Evolutionary conservation across 2,888 invertebrate genomes (phyloP), one percentile per base, ranked within the genome.

Genomic region (Napeogenes sylphis): DNA sequence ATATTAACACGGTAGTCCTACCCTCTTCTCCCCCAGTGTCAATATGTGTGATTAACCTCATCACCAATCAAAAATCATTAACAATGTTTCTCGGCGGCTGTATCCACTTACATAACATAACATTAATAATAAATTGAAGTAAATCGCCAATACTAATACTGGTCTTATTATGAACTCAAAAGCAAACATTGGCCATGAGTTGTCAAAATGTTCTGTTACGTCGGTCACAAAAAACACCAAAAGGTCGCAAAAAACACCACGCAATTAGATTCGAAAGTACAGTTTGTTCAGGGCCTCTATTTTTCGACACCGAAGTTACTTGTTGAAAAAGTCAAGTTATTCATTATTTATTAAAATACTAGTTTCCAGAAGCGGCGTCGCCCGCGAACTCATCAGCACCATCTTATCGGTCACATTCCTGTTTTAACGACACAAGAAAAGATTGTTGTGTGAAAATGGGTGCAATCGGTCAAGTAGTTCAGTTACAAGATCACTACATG

Each of bases 191-290:
- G 51, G 10, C 51, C 51, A 30, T 51, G 51, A 8, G 30, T 10
- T 51, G 51, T 51, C 30, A 51, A 51, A 51, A 51, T 30, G 12
- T 21, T 51, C 51, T 30, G 51, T 51, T 51, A 51, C 30, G 30
- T 3, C 8, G 8, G 10, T 10, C 51, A 51, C 21, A 51, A 51
- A 51, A 47, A 8, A 51, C 30, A 30, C 10, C 30, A 51, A 51
- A 51, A 51, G 51, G 10, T 30, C 30, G 51, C 21, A 51, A 51
- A 51, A 51, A 51, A 51, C 51, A 3, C 10, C 3, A 30, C 51
- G 51, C 51, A 51, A 51, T 51, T 51, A 51, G 51, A 30, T 51
- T 51, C 30, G 51, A 51, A 51, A 51, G 30, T 21, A 51, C 47
- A 38, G 38, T 42, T 42, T 42, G 42, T 10, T 51, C 51, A 51